Conservation (phyloP, 2,113 vertebrate genomes). For the Chamaetylas fuelleborni region DNA sequence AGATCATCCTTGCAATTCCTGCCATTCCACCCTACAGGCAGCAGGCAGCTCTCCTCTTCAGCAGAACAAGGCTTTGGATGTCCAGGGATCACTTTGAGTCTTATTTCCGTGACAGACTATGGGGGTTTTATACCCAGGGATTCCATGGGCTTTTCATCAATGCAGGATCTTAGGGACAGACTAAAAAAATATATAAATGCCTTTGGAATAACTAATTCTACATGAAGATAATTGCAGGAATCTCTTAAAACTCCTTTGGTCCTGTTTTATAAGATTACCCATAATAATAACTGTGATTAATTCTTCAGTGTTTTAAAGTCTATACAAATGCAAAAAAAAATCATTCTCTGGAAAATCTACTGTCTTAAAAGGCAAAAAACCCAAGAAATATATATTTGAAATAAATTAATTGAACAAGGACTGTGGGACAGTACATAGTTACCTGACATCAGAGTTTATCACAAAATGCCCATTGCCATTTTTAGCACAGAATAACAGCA, state of each 20-base stretch:
- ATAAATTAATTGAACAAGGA: neutral
- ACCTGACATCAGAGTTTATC: neutral
- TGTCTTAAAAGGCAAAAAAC: neutral
- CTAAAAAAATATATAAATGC: neutral
- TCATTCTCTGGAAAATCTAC: neutral
- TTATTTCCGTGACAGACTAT: neutral
- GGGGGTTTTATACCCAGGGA: neutral
- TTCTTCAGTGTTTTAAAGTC: neutral
- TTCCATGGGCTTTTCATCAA: neutral
- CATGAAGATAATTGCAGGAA: neutral
- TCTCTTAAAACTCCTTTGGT: neutral
- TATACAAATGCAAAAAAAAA: neutral
- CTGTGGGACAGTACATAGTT: accelerated
- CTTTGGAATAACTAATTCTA: neutral
- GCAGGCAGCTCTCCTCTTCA: neutral
- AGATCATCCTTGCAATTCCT: neutral
- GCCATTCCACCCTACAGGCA: too few relatives aligned
- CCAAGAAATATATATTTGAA: neutral
- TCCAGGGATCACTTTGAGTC: neutral
- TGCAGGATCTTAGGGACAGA: neutral
- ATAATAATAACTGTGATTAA: neutral
- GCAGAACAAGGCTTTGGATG: neutral
- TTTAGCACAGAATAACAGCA: neutral
- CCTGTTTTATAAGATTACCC: neutral
- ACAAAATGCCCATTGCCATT: neutral